Base-by-base conservation (phyloP, 2,113 vertebrate genomes). In the Saccopteryx bilineata region DNA sequence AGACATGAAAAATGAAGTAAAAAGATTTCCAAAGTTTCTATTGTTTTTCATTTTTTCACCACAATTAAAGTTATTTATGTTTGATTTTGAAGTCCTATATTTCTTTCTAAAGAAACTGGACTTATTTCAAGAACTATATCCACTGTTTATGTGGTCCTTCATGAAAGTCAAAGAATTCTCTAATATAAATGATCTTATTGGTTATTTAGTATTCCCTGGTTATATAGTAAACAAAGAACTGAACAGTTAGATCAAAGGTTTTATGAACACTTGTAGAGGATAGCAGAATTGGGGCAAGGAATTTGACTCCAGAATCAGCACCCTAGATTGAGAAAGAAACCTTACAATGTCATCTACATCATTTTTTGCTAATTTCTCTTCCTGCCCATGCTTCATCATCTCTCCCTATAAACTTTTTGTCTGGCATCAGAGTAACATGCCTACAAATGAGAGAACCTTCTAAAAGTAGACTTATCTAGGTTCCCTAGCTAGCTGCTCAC, bases 1-100 rank as follows among this genome's bases (percentile, higher is more conserved):
- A 95, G 81, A 23, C 21, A 74, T 88, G 78, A 80, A 79, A 71
- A 90, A 81, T 56, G 19, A 90, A 95, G 13, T 31, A 58, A 90
- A 65, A 54, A 10, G 6, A 82, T 78, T 95, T 46, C 33, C 18
- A 95, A 13, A 68, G 46, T 76, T 19, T 13, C 39, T 46, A 58
- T n/a, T 94, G 18, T 86, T 94, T 88, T 58, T 26, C 58, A 50
- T 82, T 76, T 96, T 26, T 79, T 94, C 65, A 17, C 76, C 84
- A 63, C 60, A 26, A 17, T 76, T 80, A 87, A 79, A 54, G 10
- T 60, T 91, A 75, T 63, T 87, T 74, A 92, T 46, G 14, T 88
- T 83, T 58, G 21, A 15, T 71, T 76, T 91, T 75, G 46, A 92
- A 95, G 48, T 33, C 13, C 66, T 48, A 54, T 9, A 52, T 10